Percentiles rank a stretch among this genome's conserved stretches.
Evolutionary conservation across 2,113 vertebrate genomes (phyloP).

Genomic region (Plecturocebus donacophilus): DNA sequence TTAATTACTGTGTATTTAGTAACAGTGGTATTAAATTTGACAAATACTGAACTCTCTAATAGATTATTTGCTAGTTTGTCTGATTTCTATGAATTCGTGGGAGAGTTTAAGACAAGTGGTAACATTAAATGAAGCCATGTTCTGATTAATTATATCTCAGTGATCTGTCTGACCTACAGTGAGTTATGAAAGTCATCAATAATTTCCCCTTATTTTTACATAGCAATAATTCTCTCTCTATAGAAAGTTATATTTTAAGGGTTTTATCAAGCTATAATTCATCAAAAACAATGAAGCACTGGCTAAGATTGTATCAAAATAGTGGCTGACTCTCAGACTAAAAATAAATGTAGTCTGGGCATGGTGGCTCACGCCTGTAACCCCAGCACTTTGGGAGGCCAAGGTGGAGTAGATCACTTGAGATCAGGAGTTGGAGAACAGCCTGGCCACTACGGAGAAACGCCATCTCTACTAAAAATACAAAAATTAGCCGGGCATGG

Average conservation of each 20-base stretch:
- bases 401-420: too few species aligned
- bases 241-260: conserved; percentile 64
- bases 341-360: conserved; percentile 60
- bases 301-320: conserved; percentile 47
- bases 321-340: conserved; percentile 46
- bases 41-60: conserved; percentile 44
- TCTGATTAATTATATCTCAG: conserved; percentile 57
- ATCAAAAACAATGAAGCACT: conserved; percentile 59
- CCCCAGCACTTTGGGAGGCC: too few species aligned
- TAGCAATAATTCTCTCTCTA: conserved; percentile 23
- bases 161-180: not conserved
- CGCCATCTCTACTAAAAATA: too few species aligned
- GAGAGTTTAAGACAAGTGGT: conserved; percentile 27
- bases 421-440: too few species aligned
- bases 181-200: conserved; percentile 47
- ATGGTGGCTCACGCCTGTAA: too few species aligned
- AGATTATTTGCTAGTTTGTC: conserved; percentile 33
- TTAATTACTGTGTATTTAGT: conserved; percentile 37
- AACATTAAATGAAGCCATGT: not conserved
- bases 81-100: conserved; percentile 31
- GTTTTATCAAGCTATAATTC: conserved; percentile 39
- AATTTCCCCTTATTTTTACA: conserved; percentile 64
- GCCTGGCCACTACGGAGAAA: too few species aligned
- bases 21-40: conserved; percentile 52
- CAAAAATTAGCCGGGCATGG: too few species aligned